Conservation (phyloP, 2,113 vertebrate genomes). For the Equus przewalskii region DNA sequence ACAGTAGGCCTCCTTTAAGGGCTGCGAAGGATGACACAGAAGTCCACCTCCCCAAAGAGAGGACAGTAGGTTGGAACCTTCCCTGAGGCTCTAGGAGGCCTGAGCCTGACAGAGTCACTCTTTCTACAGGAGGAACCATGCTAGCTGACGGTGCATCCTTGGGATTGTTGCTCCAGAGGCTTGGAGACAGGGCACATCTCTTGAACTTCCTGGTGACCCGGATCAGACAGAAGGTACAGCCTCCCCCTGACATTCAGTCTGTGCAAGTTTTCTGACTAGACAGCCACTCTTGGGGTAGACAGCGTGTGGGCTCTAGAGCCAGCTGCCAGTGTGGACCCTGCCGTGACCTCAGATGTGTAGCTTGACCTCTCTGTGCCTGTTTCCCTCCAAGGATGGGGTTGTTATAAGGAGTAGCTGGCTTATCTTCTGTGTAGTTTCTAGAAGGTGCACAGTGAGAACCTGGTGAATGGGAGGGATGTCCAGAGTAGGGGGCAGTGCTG, state of each 20-base stretch:
- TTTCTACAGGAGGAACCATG: conserved; percentile 81
- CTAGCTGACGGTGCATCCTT: conserved; percentile 64
- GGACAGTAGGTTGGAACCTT: background rate
- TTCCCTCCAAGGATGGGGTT: background rate
- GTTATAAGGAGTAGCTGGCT: background rate
- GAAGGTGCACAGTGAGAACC: background rate
- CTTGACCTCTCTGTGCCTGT: background rate
- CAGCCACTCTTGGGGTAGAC: no score
- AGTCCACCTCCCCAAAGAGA: background rate
- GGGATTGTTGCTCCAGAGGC: conserved; percentile 73
- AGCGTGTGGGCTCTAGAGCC: background rate
- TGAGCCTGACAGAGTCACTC: background rate
- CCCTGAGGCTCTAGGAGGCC: background rate
- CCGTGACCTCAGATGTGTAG: background rate
- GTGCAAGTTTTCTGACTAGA: background rate
- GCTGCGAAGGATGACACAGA: background rate
- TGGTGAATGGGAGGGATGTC: background rate
- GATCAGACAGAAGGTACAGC: conserved; percentile 88
- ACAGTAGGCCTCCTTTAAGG: no score
- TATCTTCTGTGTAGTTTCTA: background rate
- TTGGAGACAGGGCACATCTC: conserved; percentile 79
- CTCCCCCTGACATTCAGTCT: accelerated
- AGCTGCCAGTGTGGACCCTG: background rate
- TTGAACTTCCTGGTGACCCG: conserved; percentile 78
- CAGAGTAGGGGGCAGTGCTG: background rate